Conservation (phyloP, 2,113 vertebrate species). For the Ovis aries region DNA sequence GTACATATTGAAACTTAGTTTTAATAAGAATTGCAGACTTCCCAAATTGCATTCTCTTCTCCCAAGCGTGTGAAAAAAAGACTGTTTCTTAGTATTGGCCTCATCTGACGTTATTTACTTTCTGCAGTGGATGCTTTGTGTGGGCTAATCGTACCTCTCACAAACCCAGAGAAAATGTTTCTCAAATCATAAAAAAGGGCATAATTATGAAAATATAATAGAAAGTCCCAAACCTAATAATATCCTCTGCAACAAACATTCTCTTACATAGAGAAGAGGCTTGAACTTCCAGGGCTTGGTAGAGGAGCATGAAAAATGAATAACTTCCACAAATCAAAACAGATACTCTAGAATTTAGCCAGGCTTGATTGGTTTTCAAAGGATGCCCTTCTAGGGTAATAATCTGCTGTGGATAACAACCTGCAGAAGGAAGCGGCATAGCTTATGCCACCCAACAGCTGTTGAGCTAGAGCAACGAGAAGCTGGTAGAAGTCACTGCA, state of each 20-base stretch:
- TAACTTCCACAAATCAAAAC: not conserved
- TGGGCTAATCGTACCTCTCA: not conserved
- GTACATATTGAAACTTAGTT: not conserved
- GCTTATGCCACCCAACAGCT: not conserved
- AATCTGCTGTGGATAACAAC: not conserved
- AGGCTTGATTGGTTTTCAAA: not conserved
- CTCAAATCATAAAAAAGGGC: not conserved
- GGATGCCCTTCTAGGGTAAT: not conserved
- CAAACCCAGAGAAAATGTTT: not conserved
- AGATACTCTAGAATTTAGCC: not conserved
- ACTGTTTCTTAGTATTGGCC: not conserved
- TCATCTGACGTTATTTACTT: slow-evolving; percentile 17
- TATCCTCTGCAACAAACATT: not conserved
- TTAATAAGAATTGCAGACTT: slow-evolving; percentile 33
- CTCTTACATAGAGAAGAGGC: not conserved
- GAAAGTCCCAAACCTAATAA: not conserved
- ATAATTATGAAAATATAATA: not conserved
- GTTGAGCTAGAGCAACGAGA: not conserved
- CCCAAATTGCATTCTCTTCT: not conserved
- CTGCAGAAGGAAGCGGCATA: not conserved
- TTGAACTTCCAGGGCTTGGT: not conserved
- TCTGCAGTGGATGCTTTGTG: not conserved
- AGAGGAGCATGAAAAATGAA: not conserved
- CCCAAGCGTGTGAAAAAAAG: not conserved
- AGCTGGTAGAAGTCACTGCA: not conserved